Evolutionary conservation across 2,888 invertebrate species (phyloP).

Genomic region (Thysanoteuthis rhombus): DNA sequence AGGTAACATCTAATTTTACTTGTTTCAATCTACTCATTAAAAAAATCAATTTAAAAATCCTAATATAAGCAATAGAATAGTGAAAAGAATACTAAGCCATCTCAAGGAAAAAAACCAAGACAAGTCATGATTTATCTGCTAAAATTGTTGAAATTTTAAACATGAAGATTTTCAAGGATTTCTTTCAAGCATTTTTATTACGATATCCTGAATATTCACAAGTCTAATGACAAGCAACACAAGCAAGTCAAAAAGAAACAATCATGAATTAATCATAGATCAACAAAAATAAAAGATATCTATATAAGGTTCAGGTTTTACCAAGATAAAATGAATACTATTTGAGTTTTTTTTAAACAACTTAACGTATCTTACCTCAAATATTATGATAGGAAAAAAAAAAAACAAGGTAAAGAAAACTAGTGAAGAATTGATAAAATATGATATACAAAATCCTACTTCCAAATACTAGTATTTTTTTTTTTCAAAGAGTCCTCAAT

Average conservation of each 20-base stretch:
- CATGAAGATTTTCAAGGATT: neutral
- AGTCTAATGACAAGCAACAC: neutral
- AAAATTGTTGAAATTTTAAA: neutral
- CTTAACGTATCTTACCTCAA: neutral
- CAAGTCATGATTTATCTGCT: too few relatives aligned
- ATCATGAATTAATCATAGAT: neutral
- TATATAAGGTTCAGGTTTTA: neutral
- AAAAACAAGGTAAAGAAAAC: neutral
- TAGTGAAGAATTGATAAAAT: neutral
- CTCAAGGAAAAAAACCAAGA: too few relatives aligned
- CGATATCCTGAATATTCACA: neutral
- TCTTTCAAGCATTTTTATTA: too few relatives aligned
- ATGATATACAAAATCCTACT: neutral
- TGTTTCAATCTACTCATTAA: neutral
- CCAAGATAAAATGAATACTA: neutral
- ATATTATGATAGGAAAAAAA: neutral
- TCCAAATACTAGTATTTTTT: too few relatives aligned
- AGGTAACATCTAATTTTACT: neutral
- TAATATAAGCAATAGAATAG: neutral
- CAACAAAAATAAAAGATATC: neutral
- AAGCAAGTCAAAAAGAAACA: neutral
- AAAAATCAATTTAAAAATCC: neutral
- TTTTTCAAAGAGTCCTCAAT: too few relatives aligned
- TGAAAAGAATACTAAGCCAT: neutral
- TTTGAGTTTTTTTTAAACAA: neutral